Percentiles rank a stretch among this genome's conserved stretches.
Conservation (phyloP, 2,888 invertebrate genomes). For the Drosophila gaucha region DNA sequence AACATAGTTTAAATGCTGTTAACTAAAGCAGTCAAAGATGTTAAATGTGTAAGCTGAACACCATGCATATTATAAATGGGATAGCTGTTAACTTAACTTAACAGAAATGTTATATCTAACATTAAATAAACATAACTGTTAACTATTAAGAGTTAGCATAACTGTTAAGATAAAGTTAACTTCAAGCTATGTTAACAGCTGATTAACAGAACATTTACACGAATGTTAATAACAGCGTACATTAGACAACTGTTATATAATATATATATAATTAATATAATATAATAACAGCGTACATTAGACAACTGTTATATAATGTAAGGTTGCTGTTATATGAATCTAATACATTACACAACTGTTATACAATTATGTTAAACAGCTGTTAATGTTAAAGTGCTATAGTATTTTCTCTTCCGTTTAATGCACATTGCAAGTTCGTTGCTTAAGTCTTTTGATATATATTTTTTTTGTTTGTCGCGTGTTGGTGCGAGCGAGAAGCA, state of each 20-base stretch:
- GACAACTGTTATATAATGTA: neutral
- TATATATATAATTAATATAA: too few species aligned
- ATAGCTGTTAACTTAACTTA: neutral
- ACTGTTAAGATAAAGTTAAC: too few species aligned
- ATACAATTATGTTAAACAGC: neutral
- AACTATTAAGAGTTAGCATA: too few species aligned
- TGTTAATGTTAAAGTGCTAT: neutral
- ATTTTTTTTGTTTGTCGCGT: slow-evolving; percentile 21
- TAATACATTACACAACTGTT: neutral
- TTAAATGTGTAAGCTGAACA: too few species aligned
- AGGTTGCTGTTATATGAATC: neutral
- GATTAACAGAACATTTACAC: neutral
- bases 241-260: neutral
- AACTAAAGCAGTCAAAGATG: too few species aligned
- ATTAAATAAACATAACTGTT: too few species aligned
- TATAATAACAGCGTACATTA: neutral
- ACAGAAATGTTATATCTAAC: too few species aligned
- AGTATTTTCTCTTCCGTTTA: neutral
- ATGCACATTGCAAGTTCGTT: slow-evolving; percentile 60
- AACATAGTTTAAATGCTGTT: neutral
- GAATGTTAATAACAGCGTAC: neutral
- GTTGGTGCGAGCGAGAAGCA: neutral
- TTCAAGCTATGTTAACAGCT: neutral
- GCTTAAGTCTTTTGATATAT: slow-evolving; percentile 63
- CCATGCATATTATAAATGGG: too few species aligned